phyloP scores from a whole-genome alignment of 2,888 invertebrate genomes.

The Campopleginae sp. region DNA sequence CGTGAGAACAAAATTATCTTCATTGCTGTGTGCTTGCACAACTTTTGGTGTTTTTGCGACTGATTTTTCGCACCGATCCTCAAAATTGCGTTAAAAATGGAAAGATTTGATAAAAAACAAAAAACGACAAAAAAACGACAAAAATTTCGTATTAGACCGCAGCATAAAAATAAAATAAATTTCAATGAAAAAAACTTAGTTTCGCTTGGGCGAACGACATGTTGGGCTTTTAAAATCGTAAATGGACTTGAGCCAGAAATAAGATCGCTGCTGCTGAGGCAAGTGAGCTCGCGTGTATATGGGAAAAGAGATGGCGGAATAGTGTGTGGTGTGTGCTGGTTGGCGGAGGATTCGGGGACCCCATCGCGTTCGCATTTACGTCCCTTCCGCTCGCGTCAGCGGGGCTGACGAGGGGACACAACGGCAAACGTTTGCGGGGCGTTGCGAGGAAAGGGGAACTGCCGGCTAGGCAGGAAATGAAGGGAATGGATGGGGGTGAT shows the following conservation, averaged over 20 bases:
- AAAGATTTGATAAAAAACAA: slow-evolving; percentile 6
- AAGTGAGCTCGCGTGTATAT: slow-evolving; percentile 49
- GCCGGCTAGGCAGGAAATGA: slow-evolving; percentile 77
- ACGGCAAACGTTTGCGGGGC: slow-evolving; percentile 69
- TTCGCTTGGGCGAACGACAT: background rate
- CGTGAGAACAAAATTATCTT: slow-evolving; percentile 2
- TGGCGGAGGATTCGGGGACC: slow-evolving; percentile 75
- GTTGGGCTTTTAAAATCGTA: background rate
- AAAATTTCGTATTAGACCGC: background rate
- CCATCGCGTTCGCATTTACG: slow-evolving; percentile 76
- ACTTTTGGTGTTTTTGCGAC: background rate
- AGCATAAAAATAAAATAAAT: background rate
- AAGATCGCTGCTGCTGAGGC: slow-evolving; percentile 33
- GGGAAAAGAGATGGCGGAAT: slow-evolving; percentile 66
- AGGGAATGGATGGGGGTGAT: slow-evolving; percentile 79
- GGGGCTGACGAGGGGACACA: slow-evolving; percentile 58
- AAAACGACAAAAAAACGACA: background rate
- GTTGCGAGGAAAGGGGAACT: slow-evolving; percentile 51
- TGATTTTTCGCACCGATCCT: slow-evolving; percentile 12
- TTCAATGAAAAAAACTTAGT: background rate
- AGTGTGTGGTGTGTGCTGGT: slow-evolving; percentile 74
- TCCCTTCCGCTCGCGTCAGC: slow-evolving; percentile 78
- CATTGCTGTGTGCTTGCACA: background rate
- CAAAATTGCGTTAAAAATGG: background rate
- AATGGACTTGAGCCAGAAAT: slow-evolving; percentile 19